Evolutionary conservation across 1,140 invertebrate species (phyloP), one percentile per base, ranked within the genome.

Genomic region (Camponotus floridanus): DNA sequence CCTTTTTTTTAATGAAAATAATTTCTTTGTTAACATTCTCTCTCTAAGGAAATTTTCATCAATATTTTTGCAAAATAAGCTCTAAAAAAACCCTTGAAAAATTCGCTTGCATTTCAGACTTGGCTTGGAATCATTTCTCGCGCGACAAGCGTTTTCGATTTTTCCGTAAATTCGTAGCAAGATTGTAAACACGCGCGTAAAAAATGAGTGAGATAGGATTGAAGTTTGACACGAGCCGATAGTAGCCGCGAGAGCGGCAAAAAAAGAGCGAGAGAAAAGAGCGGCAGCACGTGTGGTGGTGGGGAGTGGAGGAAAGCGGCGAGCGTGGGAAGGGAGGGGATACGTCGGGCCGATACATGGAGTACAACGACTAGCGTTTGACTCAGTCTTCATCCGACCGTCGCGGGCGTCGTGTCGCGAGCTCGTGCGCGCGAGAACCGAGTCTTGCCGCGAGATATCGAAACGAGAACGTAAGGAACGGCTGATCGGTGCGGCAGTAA

Each of bases 351-450:
- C 9, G 86, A 92, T 92, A 92, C 91, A 92, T 88, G 83, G 81
- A 87, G 88, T 79, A 86, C 74, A 65, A 80, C 86, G 81, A 62
- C 79, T 81, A 89, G 74, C 86, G 91, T 78, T 73, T 87, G 83
- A 86, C 88, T 93, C 92, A 93, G 92, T 93, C 89, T 92, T 91
- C 90, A 91, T 92, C 90, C 87, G 91, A 93, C 87, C 90, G 89
- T 80, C 92, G 89, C 87, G 87, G 89, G 88, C 91, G 91, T 90
- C 88, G 92, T 70, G 88, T 88, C 88, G 91, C 70, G 90, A 65
- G 76, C 26, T 80, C 57, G 78, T n/a, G 79, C 76, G 73, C 39
- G 76, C 83, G 86, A 87, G 45, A 59, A 42, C 55, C 70, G 61
- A 86, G 62, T 51, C 73, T 55, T 42, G 42, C 68, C 62, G 74